Conservation (phyloP, 2,888 invertebrate species). For the Acronicta leporina region DNA sequence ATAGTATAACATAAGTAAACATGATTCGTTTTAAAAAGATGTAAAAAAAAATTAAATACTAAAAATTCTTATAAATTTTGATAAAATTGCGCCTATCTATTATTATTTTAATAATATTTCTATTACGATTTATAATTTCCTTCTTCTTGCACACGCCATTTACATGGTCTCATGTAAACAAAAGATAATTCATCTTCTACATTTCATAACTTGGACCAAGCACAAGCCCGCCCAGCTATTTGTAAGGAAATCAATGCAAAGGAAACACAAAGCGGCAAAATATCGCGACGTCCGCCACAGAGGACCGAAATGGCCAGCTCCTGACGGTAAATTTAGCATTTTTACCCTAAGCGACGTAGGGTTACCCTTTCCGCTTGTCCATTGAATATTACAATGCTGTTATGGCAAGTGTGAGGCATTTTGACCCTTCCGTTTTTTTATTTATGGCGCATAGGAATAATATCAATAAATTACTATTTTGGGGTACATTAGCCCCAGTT, state of each 20-base stretch:
- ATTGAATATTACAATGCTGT: slow-evolving; percentile 74
- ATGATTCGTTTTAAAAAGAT: too few relatives aligned
- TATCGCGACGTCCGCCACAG: slow-evolving; percentile 83
- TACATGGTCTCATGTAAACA: too few relatives aligned
- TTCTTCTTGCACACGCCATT: too few relatives aligned
- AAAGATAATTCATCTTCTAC: background rate
- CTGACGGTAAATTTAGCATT: slow-evolving; percentile 80
- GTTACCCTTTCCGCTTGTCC: slow-evolving; percentile 76
- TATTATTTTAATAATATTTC: too few relatives aligned
- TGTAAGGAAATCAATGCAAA: slow-evolving; percentile 82
- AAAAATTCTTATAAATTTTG: too few relatives aligned
- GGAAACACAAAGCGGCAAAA: slow-evolving; percentile 84
- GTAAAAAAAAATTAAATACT: too few relatives aligned
- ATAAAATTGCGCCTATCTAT: too few relatives aligned
- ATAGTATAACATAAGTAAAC: too few relatives aligned
- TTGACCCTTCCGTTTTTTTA: slow-evolving; percentile 81
- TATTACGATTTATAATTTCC: too few relatives aligned
- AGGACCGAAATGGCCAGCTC: slow-evolving; percentile 77
- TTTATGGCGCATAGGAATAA: slow-evolving; percentile 76
- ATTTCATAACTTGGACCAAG: slow-evolving; percentile 54
- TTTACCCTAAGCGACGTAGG: slow-evolving; percentile 53
- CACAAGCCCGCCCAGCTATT: slow-evolving; percentile 67
- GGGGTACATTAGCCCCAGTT: slow-evolving; percentile 80
- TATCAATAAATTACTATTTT: slow-evolving; percentile 82
- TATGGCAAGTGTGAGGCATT: slow-evolving; percentile 78